A percentile compares a stretch with the other conserved stretches of the same genome.
These are phyloP conservation scores for Climacteris rufus DNA, from an alignment of 2,113 vertebrate species.

Conservation along the genomic window DNA sequence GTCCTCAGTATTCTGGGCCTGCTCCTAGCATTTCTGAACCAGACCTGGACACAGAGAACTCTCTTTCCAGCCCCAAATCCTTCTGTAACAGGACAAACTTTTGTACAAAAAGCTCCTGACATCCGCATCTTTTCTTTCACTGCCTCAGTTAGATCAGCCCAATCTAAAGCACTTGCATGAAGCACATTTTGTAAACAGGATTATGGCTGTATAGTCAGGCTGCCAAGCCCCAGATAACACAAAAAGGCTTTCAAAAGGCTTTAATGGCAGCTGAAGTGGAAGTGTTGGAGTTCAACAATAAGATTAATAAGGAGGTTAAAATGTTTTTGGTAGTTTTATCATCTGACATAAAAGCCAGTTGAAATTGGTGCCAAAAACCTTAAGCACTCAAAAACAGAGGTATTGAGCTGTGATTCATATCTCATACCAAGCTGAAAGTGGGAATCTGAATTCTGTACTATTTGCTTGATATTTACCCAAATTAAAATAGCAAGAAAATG, in stretches of 20 bases:
- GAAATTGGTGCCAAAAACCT: constrained; percentile 31
- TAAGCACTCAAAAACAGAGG: constrained; percentile 1
- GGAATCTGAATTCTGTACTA: not conserved
- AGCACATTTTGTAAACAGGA: constrained; percentile 56
- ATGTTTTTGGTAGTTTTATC: constrained; percentile 19
- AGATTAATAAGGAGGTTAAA: constrained; percentile 56
- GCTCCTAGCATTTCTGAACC: not conserved
- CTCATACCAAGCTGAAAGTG: not conserved
- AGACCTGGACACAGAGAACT: not conserved
- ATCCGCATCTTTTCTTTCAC: not conserved
- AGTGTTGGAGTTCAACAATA: constrained; percentile 27
- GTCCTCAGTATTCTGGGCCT: not conserved
- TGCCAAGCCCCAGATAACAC: constrained; percentile 58
- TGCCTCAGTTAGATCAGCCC: constrained; percentile 1
- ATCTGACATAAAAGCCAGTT: constrained; percentile 45
- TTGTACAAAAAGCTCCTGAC: constrained; percentile 17
- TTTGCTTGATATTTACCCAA: not conserved
- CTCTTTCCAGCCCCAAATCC: constrained; percentile 14
- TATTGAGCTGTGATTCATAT: not conserved
- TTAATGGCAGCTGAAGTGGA: constrained; percentile 48
- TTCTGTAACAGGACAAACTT: constrained; percentile 4
- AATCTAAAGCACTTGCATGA: constrained; percentile 39
- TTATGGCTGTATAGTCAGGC: constrained; percentile 48
- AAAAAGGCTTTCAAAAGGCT: constrained; percentile 66
- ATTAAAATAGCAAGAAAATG: not conserved